A percentile compares a stretch with the other conserved stretches of the same genome.
Conservation (phyloP, 1,140 invertebrate species). For the Anoplolepis gracilipes region DNA sequence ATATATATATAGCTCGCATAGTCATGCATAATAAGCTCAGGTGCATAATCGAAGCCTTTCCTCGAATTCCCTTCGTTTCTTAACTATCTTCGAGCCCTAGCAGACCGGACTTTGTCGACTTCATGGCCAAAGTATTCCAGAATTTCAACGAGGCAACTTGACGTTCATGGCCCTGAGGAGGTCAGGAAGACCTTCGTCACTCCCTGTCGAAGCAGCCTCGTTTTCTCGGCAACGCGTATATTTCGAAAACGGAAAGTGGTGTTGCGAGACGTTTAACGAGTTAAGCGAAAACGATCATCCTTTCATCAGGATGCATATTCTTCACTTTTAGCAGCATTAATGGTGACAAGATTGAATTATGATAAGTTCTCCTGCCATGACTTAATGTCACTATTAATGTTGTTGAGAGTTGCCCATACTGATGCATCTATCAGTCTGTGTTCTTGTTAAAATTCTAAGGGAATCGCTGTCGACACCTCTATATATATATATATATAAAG, state of each 20-base stretch:
- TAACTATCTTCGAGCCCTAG: not conserved
- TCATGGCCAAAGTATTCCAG: conserved; percentile 17
- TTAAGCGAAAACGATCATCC: not conserved
- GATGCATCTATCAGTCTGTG: not conserved
- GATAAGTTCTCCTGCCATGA: not conserved
- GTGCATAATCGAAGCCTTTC: conserved; percentile 9
- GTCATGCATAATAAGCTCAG: not conserved
- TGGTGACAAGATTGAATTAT: not conserved
- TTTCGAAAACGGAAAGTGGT: conserved; percentile 16
- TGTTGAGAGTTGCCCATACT: not conserved
- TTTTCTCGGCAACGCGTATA: not conserved
- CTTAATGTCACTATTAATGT: too few relatives aligned
- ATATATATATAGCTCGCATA: not conserved
- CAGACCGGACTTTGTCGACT: not conserved
- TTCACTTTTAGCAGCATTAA: not conserved
- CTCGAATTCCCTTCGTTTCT: conserved; percentile 24
- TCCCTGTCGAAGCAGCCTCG: conserved; percentile 7
- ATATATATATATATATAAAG: not conserved
- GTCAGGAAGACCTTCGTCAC: conserved; percentile 50
- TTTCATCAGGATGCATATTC: not conserved
- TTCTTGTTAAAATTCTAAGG: conserved; percentile 1
- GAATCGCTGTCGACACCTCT: not conserved
- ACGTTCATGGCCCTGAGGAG: conserved; percentile 28
- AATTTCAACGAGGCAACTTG: conserved; percentile 40
- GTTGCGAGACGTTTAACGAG: not conserved